phyloP scores from a whole-genome alignment of 2,113 vertebrate genomes.

The Plotosus lineatus region DNA sequence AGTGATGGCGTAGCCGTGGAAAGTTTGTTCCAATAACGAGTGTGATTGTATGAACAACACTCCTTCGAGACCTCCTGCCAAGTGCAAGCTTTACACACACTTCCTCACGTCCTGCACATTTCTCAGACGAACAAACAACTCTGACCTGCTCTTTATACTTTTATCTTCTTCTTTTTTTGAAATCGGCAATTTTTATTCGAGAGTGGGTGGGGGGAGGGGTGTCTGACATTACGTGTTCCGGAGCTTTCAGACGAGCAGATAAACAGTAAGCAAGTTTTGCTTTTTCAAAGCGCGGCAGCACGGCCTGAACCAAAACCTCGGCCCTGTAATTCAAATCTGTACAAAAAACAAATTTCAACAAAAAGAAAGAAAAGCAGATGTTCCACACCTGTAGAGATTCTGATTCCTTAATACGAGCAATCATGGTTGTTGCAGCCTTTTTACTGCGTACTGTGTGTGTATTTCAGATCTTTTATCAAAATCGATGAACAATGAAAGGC shows the following conservation, averaged over 20 bases:
- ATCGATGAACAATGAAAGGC: not conserved
- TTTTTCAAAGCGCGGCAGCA: constrained; percentile 31
- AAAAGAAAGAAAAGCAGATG: not conserved
- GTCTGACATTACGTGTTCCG: not conserved
- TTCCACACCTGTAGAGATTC: not conserved
- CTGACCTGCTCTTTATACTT: not conserved
- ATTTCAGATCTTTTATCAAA: not conserved
- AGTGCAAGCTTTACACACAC: not conserved
- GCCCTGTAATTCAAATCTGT: not conserved
- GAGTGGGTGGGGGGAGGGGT: not conserved
- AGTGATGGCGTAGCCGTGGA: constrained; percentile 62
- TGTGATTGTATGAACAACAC: constrained; percentile 52
- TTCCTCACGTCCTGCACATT: not conserved
- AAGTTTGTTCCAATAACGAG: constrained; percentile 66
- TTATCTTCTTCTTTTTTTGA: not conserved
- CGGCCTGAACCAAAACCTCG: not conserved
- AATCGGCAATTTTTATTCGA: constrained; percentile 21
- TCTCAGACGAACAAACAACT: constrained; percentile 21
- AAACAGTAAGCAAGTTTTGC: not conserved
- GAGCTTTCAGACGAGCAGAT: not conserved
- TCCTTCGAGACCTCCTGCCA: not conserved
- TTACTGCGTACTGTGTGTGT: not conserved
- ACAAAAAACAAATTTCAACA: too few relatives aligned
- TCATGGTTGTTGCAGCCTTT: not conserved
- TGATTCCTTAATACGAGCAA: not conserved